These are phyloP conservation scores for Drosophila anomelani DNA, from an alignment of 2,888 invertebrate species.

Conservation along the genomic window DNA sequence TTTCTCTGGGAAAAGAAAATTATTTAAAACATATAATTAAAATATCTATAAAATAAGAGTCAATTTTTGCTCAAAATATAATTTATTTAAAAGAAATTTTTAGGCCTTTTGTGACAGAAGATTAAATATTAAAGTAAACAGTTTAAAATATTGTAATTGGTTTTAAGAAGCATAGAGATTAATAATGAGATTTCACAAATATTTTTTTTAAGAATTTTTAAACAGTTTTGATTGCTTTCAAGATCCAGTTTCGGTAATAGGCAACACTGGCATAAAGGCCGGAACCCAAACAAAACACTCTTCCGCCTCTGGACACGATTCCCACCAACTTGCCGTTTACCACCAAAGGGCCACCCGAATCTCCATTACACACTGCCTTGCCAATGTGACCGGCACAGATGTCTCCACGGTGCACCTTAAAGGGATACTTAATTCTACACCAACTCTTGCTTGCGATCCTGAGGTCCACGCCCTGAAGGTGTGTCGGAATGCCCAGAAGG, in stretches of 20 bases:
- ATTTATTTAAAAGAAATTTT: neutral
- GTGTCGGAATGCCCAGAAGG: neutral
- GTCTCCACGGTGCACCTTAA: neutral
- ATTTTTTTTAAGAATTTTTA: neutral
- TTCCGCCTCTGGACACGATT: neutral
- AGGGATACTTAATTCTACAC: neutral
- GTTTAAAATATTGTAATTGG: neutral
- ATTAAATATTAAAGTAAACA: neutral
- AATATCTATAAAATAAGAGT: neutral
- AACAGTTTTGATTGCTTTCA: neutral
- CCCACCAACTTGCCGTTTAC: neutral
- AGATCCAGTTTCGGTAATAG: neutral
- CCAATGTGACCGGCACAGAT: neutral
- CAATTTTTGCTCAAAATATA: neutral
- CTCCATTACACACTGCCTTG: neutral
- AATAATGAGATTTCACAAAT: neutral
- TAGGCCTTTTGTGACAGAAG: neutral
- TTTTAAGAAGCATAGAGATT: neutral
- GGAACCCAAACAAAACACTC: neutral
- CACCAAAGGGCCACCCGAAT: neutral
- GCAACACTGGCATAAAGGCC: slow-evolving; percentile 1
- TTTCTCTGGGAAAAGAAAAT: neutral
- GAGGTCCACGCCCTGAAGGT: neutral
- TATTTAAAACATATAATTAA: neutral
- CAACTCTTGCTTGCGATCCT: neutral